Evolutionary conservation across 2,888 invertebrate species (phyloP).

Genomic region (Agriopis leucophaearia): DNA sequence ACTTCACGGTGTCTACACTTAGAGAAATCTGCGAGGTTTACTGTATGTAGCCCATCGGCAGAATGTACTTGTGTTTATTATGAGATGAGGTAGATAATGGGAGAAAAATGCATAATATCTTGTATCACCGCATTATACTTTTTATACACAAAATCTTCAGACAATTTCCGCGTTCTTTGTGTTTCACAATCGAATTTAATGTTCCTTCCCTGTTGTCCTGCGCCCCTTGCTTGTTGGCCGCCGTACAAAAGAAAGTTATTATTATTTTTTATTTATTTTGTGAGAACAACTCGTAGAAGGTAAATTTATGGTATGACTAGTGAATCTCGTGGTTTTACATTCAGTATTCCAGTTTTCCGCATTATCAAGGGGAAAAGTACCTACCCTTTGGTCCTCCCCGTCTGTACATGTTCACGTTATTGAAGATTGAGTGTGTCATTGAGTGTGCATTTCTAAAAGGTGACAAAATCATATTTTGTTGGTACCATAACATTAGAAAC

Average conservation of each 20-base stretch:
- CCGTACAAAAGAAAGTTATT: conserved; percentile 60
- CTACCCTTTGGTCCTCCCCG: not conserved
- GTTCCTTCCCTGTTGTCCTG: conserved; percentile 55
- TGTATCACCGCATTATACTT: not conserved
- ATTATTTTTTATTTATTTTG: conserved; percentile 73
- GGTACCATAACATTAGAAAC: too few species aligned
- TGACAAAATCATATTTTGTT: too few species aligned
- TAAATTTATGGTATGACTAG: not conserved
- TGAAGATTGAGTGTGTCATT: too few species aligned
- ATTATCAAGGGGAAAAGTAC: too few species aligned
- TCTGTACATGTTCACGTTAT: not conserved
- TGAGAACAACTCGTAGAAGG: conserved; percentile 29
- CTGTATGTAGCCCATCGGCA: too few species aligned
- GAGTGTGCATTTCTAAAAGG: too few species aligned
- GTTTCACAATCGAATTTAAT: conserved; percentile 67
- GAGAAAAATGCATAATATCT: not conserved
- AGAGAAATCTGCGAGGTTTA: too few species aligned
- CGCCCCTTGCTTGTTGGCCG: conserved; percentile 39
- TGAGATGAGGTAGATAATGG: not conserved
- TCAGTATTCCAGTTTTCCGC: too few species aligned
- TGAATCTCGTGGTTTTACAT: too few species aligned
- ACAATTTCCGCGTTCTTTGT: conserved; percentile 59
- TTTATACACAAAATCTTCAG: conserved; percentile 44
- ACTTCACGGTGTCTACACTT: too few species aligned
- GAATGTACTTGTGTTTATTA: not conserved